Evolutionary conservation across 2,113 vertebrate species (phyloP).

Genomic region (Thalassarche chlororhynchos): DNA sequence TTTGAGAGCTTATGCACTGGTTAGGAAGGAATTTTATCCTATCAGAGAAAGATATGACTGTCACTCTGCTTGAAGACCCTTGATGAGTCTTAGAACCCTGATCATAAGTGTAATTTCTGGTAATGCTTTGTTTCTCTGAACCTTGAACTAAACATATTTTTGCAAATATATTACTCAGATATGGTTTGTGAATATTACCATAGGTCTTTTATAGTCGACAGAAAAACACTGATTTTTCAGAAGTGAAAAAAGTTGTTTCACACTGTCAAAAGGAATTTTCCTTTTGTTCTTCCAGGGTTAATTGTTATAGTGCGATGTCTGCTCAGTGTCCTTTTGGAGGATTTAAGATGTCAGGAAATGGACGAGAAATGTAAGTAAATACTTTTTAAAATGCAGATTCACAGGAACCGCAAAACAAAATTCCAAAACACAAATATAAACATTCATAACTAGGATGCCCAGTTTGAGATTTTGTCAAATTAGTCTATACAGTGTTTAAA

Average conservation of each 20-base stretch:
- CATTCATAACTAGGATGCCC: neutral
- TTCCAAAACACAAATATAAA: neutral
- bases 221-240: neutral
- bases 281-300: constrained; percentile 77
- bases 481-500: neutral
- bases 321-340: constrained; percentile 87
- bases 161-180: neutral
- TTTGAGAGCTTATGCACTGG: neutral
- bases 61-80: neutral
- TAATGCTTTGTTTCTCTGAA: neutral
- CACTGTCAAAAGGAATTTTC: neutral
- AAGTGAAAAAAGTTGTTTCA: neutral
- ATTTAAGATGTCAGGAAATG: constrained; percentile 94
- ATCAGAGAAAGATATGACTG: neutral
- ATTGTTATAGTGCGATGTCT: constrained; percentile 84
- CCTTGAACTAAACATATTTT: neutral
- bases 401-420: neutral
- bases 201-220: neutral
- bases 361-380: constrained; percentile 87
- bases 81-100: neutral
- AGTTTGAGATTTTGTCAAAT: neutral
- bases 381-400: neutral
- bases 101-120: neutral
- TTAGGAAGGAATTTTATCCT: neutral
- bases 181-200: neutral